Base-by-base conservation (phyloP, 2,888 invertebrate genomes). In the Cactoblastis cactorum region DNA sequence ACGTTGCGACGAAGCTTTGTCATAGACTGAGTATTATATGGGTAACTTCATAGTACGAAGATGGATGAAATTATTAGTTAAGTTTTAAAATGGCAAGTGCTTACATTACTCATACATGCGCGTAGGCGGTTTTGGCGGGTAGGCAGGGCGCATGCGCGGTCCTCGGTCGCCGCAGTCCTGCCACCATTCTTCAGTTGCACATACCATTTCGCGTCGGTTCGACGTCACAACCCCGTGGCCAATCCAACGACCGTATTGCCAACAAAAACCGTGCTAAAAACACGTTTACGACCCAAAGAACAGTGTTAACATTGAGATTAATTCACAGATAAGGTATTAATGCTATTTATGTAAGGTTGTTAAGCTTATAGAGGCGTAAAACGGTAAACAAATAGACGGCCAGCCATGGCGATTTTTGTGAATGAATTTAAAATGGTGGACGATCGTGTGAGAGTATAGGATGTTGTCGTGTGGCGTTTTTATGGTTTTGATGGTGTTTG, bases 381-480 rank as follows among this genome's bases (percentile, higher is more conserved):
- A 78, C 77, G 80, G 86, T 88, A 88, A 86, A 87, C 79, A 86
- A 87, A 83, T 81, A 81, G 67, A 67, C 55, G 64, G 59, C 76
- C 61, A 77, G 75, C 68, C 69, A 76, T 73, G 81, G 81, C 79
- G 77, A 83, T 83, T 88, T 86, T 89, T 88, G 88, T 89, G 88
- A 89, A 89, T 89, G 88, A 88, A 87, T 79, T 83, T 87, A 89
- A 88, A 81, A 89, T 89, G 88, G 88, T 83, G 86, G 88, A 77
- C 80, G 77, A 56, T 60, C 67, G 63, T 70, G 74, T 75, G 79
- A 74, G 76, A 71, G 71, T 71, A 74, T 71, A 64, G 65, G 68
- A 71, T 71, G 72, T 66, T 62, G 62, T 72, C 59, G 69, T 70
- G 56, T 59, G 69, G 41, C 50, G 58, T 57, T 77, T 78, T 72